phyloP scores from a whole-genome alignment of 2,797 vertebrate genomes.

The Eupleurogrammus muticus region DNA sequence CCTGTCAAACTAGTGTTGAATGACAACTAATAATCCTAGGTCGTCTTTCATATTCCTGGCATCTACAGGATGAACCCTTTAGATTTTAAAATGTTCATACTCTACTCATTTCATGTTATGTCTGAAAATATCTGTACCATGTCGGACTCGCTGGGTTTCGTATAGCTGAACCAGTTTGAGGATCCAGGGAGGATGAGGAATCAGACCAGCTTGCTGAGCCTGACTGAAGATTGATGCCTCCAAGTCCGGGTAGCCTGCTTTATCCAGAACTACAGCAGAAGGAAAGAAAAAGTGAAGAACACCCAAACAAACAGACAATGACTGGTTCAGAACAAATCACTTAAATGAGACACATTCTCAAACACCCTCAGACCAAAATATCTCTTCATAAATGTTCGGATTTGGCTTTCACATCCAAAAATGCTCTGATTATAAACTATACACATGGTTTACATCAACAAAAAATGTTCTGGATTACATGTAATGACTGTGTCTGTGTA shows the following conservation, averaged over 20 bases:
- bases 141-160: conserved; percentile 88
- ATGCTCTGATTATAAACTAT: too few relatives aligned
- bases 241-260: conserved; percentile 87
- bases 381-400: background rate
- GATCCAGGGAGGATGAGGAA: conserved; percentile 87
- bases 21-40: too few relatives aligned
- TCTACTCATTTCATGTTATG: too few relatives aligned
- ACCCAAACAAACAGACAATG: background rate
- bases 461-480: background rate
- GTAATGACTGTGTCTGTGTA: background rate
- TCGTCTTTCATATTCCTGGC: too few relatives aligned
- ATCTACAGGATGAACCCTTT: background rate
- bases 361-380: too few relatives aligned
- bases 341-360: too few relatives aligned
- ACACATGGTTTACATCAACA: background rate
- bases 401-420: background rate
- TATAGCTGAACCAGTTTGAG: conserved; percentile 90
- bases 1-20: too few relatives aligned
- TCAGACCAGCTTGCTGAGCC: conserved; percentile 84
- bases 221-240: conserved; percentile 84
- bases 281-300: background rate
- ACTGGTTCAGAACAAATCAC: background rate
- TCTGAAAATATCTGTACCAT: conserved; percentile 72
- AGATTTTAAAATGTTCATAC: too few relatives aligned
- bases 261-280: conserved; percentile 80